Base-by-base conservation (phyloP, 2,113 vertebrate species). In the crab-eating macaque (Macaca fascicularis) region DNA sequence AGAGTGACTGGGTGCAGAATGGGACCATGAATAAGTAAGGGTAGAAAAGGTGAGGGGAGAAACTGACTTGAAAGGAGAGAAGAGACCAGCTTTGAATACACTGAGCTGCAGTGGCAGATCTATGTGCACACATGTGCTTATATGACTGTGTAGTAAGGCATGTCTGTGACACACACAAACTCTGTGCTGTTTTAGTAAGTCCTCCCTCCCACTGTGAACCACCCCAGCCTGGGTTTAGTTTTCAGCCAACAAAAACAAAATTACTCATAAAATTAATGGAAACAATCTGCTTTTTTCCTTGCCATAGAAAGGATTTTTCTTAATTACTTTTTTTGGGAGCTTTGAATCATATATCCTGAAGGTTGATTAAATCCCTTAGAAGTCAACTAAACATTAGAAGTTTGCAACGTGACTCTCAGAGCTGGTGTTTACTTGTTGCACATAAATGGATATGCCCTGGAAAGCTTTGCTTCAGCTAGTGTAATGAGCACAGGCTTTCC, bases 201-300 rank as follows among this genome's bases (percentile, higher is more conserved):
- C 50, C 93, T 95, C 97, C 95, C 75, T 97, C 92, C 97, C 20
- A 16, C 6, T 43, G 43, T 22, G 70, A 12, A 61, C 76, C 50
- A 94, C 97, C 84, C 85, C 90, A 93, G 94, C 83, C 97, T 16
- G 78, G 95, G 92, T 97, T 96, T 96, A 98, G 92, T 95, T 97
- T 98, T 95, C 92, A 97, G 98, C 96, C 98, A 98, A 98, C 95
- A 95, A 97, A 98, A 98, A 98, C 91, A 98, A 97, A 95, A 98
- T 98, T 97, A 98, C 98, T 98, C 97, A 98, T 97, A 97, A 98
- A 98, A 98, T 97, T 98, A 98, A 98, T 98, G 97, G 98, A 99
- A 99, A 98, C 97, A 98, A 98, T 98, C 97, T 98, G 98, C 38
- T 97, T 97, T 97, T 97, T 75, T 97, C 97, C 97, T 98, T 98